Conservation (phyloP, 2,113 vertebrate genomes). For the Telmatochromis bifrenatus region DNA sequence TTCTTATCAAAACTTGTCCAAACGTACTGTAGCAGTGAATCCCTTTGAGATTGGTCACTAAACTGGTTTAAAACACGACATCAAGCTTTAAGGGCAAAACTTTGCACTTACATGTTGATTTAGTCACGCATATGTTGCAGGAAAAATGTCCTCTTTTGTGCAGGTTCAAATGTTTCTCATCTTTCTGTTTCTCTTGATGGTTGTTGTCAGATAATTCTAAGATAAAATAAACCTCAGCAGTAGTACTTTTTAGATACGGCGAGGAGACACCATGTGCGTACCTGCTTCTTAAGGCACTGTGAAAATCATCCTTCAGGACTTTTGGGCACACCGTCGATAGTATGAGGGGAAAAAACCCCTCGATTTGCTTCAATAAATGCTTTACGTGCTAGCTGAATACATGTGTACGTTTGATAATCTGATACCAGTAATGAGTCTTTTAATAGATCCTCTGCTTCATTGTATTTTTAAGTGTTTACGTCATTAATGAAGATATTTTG, state of each 20-base stretch:
- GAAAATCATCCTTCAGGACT: slow-evolving; percentile 42
- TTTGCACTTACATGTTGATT: slow-evolving; percentile 45
- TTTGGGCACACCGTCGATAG: not conserved
- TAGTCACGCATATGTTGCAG: not conserved
- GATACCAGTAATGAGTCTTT: not conserved
- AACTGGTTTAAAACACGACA: slow-evolving; percentile 31
- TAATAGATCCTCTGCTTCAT: not conserved
- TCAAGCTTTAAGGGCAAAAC: slow-evolving; percentile 48
- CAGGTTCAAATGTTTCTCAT: not conserved
- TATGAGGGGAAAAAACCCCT: not conserved
- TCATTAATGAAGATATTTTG: slow-evolving; percentile 24
- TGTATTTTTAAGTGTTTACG: slow-evolving; percentile 10
- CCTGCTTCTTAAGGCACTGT: slow-evolving; percentile 47
- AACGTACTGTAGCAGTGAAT: slow-evolving; percentile 60
- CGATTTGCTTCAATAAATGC: slow-evolving; percentile 37
- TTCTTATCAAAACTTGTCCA: not conserved
- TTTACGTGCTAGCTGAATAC: slow-evolving; percentile 18
- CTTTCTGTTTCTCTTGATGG: not conserved
- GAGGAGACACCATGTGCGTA: slow-evolving; percentile 11
- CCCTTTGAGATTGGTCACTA: slow-evolving; percentile 42
- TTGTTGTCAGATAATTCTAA: not conserved
- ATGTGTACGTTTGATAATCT: slow-evolving; percentile 21
- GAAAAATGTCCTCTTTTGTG: not conserved
- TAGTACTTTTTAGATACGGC: not conserved
- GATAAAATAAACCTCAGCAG: slow-evolving; percentile 18